phyloP scores from a whole-genome alignment of 2,888 invertebrate species.

The Temnothorax rugatulus region DNA sequence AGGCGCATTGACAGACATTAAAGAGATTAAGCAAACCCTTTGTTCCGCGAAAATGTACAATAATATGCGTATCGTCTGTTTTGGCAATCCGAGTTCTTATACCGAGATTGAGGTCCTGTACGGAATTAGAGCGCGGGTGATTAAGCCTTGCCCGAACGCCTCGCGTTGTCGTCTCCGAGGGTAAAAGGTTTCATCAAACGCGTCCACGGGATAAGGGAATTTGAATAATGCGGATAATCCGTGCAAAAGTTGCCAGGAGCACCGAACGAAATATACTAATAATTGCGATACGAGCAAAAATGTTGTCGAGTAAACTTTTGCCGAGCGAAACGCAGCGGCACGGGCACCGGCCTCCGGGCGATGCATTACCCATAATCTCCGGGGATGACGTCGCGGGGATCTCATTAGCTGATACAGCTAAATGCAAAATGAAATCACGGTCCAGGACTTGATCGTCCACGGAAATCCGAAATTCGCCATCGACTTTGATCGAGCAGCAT shows the following conservation, averaged over 20 bases:
- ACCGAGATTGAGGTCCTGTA: conserved; percentile 10
- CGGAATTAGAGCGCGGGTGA: conserved; percentile 34
- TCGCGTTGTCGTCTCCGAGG: conserved; percentile 1
- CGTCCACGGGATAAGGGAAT: conserved; percentile 38
- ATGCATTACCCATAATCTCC: conserved; percentile 69
- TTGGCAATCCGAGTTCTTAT: conserved; percentile 35
- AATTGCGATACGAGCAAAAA: conserved; percentile 59
- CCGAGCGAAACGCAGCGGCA: conserved; percentile 8
- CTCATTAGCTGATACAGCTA: conserved; percentile 69
- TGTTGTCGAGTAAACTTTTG: conserved; percentile 59
- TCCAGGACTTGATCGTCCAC: conserved; percentile 39
- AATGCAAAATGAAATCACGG: conserved; percentile 58
- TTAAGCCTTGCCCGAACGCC: conserved; percentile 29
- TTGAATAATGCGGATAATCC: conserved; percentile 60
- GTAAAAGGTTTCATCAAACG: conserved; percentile 39
- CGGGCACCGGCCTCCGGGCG: conserved; percentile 47
- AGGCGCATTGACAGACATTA: conserved; percentile 33
- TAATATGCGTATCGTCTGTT: conserved; percentile 39
- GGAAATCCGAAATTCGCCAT: conserved; percentile 10
- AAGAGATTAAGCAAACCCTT: conserved; percentile 39
- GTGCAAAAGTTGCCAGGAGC: conserved; percentile 29
- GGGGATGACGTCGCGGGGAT: conserved; percentile 61
- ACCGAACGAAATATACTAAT: conserved; percentile 49
- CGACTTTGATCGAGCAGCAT: conserved; percentile 36
- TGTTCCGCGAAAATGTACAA: conserved; percentile 18